phyloP scores from a whole-genome alignment of 2,797 vertebrate genomes.

The Hoplostethus atlanticus region DNA sequence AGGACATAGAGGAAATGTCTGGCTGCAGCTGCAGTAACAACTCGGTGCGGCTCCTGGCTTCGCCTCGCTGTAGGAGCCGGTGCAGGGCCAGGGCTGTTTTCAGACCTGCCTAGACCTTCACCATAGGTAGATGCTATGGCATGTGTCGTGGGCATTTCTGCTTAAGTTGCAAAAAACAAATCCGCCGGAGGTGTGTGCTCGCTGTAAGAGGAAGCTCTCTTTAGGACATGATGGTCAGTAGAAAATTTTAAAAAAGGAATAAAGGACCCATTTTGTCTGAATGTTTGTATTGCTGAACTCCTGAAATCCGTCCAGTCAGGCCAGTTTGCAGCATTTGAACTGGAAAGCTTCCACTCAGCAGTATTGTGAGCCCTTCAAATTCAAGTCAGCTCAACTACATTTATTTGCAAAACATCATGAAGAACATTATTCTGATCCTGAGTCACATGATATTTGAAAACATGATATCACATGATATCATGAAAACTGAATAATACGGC shows the following conservation, averaged over 20 bases:
- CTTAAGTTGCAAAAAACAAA: slow-evolving; percentile 31
- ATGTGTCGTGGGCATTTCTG: slow-evolving; percentile 17
- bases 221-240: slow-evolving; percentile 1
- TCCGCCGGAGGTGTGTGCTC: slow-evolving; percentile 10
- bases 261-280: neutral
- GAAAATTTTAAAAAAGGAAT: slow-evolving; percentile 3
- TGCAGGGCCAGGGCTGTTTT: slow-evolving; percentile 31
- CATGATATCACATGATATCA: too few species aligned
- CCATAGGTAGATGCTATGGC: slow-evolving; percentile 29
- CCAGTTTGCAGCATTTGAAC: too few species aligned
- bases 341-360: too few species aligned
- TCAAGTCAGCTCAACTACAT: too few species aligned
- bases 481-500: too few species aligned
- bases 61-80: slow-evolving; percentile 37
- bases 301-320: too few species aligned
- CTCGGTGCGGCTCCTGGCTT: slow-evolving; percentile 16
- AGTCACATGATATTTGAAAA: too few species aligned
- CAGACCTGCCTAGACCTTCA: slow-evolving; percentile 38
- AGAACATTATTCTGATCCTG: too few species aligned
- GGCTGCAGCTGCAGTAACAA: slow-evolving; percentile 60
- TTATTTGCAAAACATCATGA: too few species aligned
- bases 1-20: slow-evolving; percentile 74
- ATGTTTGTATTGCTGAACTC: neutral
- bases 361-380: too few species aligned
- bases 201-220: neutral